Evolutionary conservation across 2,797 vertebrate species (phyloP).

Genomic region (Rhabdophis nuchalis): DNA sequence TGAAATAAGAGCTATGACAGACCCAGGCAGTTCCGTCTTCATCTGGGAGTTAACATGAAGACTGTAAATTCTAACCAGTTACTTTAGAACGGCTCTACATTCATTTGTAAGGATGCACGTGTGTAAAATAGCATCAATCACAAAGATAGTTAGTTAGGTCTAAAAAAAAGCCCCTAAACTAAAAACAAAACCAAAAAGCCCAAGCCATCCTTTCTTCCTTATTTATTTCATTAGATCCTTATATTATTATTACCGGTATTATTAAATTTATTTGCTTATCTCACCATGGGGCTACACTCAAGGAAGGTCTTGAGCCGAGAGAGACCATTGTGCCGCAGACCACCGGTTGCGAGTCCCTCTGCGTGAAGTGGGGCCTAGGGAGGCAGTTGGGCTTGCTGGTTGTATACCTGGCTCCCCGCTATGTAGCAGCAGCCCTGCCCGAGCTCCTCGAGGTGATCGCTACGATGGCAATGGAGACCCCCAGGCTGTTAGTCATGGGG

Average conservation of each 20-base stretch:
- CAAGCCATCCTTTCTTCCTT: neutral
- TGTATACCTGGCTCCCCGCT: no score
- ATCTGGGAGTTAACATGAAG: neutral
- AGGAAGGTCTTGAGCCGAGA: no score
- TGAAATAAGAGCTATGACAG: constrained; percentile 2
- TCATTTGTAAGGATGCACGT: neutral
- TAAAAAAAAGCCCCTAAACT: neutral
- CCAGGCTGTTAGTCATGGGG: no score
- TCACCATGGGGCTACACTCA: neutral
- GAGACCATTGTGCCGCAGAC: no score
- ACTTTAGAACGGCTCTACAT: neutral
- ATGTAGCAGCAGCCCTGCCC: no score
- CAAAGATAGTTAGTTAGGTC: neutral
- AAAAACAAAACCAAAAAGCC: no score
- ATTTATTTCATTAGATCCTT: neutral
- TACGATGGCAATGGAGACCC: no score
- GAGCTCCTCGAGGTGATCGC: no score
- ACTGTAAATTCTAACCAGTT: neutral
- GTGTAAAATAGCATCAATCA: neutral
- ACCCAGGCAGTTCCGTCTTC: neutral
- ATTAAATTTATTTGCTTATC: neutral
- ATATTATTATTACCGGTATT: neutral
- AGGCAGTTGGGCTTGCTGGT: no score
- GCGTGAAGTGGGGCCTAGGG: no score
- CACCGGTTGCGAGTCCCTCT: no score